These are phyloP conservation scores for Coranthus polyacanthus DNA, from an alignment of 2,797 vertebrate species.

Conservation along the genomic window DNA sequence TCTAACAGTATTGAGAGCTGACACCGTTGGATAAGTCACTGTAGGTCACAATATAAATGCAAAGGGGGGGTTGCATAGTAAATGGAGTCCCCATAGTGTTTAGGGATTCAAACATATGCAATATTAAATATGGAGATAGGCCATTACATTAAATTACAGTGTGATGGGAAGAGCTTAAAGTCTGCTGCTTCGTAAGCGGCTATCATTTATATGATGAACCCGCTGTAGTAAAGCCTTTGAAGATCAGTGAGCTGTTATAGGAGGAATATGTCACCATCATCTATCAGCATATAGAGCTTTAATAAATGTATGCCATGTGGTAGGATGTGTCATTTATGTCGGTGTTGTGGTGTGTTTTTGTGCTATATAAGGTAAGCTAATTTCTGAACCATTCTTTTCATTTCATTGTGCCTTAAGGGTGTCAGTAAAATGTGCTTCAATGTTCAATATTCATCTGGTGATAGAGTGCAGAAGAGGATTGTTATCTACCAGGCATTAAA, in stretches of 20 bases:
- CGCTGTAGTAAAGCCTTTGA: constrained; percentile 34
- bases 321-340: neutral
- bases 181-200: constrained; percentile 34
- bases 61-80: constrained; percentile 8
- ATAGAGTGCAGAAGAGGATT: too few species aligned
- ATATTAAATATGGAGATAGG: constrained; percentile 40
- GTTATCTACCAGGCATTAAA: too few species aligned
- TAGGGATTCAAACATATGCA: constrained; percentile 26
- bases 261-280: constrained; percentile 2
- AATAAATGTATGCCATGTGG: neutral
- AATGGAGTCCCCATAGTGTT: constrained; percentile 38
- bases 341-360: neutral
- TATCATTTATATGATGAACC: constrained; percentile 31
- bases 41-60: constrained; percentile 24
- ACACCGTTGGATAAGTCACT: constrained; percentile 52
- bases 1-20: constrained; percentile 31
- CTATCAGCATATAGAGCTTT: too few species aligned
- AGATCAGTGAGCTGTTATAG: constrained; percentile 16
- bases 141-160: constrained; percentile 56
- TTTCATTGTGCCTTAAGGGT: too few species aligned
- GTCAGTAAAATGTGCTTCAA: too few species aligned
- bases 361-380: too few species aligned
- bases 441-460: too few species aligned
- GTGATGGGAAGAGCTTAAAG: constrained; percentile 34
- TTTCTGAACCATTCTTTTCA: too few species aligned